Evolutionary conservation across 2,113 vertebrate species (phyloP).

Genomic region (Peucedramus taeniatus): DNA sequence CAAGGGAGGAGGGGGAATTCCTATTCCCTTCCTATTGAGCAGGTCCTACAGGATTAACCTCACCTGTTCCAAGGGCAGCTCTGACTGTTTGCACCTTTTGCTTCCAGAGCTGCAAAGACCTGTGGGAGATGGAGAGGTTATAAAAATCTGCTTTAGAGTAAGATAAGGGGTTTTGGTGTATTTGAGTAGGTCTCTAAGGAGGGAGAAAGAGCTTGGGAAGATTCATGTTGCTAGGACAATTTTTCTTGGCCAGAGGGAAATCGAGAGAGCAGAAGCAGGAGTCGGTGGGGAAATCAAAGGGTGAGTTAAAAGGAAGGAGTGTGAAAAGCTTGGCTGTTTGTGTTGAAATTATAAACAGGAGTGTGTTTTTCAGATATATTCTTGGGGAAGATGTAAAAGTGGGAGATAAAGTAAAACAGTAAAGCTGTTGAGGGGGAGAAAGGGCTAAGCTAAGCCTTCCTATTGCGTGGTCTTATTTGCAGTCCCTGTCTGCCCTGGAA

Average conservation of each 20-base stretch:
- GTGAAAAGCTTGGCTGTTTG: background rate
- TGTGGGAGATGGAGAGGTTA: background rate
- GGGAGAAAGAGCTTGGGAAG: background rate
- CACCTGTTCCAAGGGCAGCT: background rate
- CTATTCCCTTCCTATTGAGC: background rate
- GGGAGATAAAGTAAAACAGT: background rate
- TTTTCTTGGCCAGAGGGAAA: background rate
- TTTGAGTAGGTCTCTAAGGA: background rate
- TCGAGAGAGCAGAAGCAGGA: background rate
- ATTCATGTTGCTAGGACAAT: background rate
- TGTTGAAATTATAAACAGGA: background rate
- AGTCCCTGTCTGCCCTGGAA: background rate
- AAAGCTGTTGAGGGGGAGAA: background rate
- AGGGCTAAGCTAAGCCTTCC: background rate
- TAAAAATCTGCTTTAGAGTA: background rate
- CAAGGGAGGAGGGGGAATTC: rapidly evolving
- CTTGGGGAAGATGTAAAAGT: background rate
- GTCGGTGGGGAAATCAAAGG: background rate
- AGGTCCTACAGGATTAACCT: background rate
- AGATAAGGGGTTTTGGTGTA: background rate
- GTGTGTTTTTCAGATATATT: background rate
- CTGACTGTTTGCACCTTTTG: background rate
- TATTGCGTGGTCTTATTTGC: background rate
- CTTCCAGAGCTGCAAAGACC: background rate
- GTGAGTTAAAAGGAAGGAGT: background rate